Evolutionary conservation across 2,888 invertebrate genomes (phyloP).

Genomic region (Apamea sordens): DNA sequence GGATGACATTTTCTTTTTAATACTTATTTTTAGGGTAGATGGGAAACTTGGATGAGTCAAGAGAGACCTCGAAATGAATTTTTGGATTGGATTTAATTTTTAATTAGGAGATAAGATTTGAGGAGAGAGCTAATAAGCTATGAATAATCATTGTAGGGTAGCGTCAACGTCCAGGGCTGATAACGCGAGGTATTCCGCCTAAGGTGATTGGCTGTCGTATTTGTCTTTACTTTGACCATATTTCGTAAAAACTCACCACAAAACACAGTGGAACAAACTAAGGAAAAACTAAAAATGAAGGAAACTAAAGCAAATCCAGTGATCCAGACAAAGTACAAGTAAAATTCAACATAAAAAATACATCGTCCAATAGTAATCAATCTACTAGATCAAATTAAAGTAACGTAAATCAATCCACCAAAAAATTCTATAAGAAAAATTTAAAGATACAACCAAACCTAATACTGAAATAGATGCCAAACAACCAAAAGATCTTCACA

Average conservation of each 20-base stretch:
- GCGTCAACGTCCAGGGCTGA: background rate
- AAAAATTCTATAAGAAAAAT: background rate
- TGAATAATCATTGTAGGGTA: slow-evolving; percentile 19
- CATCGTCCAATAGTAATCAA: background rate
- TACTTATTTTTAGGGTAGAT: slow-evolving; percentile 73
- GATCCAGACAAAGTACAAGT: background rate
- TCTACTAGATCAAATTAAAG: background rate
- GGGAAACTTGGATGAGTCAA: slow-evolving; percentile 46
- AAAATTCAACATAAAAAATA: background rate
- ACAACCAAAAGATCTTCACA: slow-evolving; percentile 49
- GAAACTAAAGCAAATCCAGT: background rate
- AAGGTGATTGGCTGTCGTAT: background rate
- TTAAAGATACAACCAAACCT: background rate
- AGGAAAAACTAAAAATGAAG: background rate
- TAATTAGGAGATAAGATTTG: slow-evolving; percentile 30
- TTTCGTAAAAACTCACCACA: background rate
- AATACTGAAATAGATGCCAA: slow-evolving; percentile 38
- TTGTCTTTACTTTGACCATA: background rate
- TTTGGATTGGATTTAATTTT: slow-evolving; percentile 50
- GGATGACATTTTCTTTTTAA: slow-evolving; percentile 81
- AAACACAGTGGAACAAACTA: background rate
- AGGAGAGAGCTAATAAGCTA: background rate
- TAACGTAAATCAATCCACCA: background rate
- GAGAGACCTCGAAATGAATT: slow-evolving; percentile 48
- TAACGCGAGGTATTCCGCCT: background rate